Conservation (phyloP, 1,140 invertebrate genomes). For the Scaptomyza hsui region DNA sequence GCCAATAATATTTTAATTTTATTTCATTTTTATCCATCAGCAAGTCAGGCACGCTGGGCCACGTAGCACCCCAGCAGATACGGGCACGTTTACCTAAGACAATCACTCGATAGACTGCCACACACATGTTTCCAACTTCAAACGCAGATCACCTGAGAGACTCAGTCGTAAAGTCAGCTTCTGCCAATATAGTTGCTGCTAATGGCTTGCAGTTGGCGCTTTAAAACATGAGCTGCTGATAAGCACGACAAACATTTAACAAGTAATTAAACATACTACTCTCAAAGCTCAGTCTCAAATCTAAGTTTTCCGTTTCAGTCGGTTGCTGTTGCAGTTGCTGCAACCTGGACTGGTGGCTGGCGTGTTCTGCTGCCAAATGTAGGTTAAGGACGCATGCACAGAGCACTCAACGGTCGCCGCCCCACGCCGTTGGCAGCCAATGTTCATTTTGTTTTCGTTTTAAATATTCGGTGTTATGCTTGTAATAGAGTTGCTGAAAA, state of each 20-base stretch:
- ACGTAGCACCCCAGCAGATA: conserved; percentile 28
- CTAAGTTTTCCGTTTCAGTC: conserved; percentile 11
- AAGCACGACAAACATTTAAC: conserved; percentile 79
- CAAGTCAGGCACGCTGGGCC: conserved; percentile 25
- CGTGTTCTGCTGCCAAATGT: conserved; percentile 47
- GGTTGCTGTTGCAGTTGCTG: neutral
- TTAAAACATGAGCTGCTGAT: conserved; percentile 62
- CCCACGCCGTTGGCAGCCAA: conserved; percentile 64
- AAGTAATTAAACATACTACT: conserved; percentile 77
- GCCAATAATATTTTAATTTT: conserved; percentile 80
- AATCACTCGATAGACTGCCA: conserved; percentile 58
- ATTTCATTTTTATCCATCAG: conserved; percentile 43
- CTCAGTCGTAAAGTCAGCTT: neutral
- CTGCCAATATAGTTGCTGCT: conserved; percentile 26
- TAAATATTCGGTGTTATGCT: conserved; percentile 54
- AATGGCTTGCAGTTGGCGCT: conserved; percentile 56
- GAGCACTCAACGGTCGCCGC: conserved; percentile 63
- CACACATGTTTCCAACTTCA: conserved; percentile 34
- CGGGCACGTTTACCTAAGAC: conserved; percentile 60
- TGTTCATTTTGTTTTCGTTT: conserved; percentile 65
- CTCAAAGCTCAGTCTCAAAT: conserved; percentile 50
- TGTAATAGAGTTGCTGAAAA: conserved; percentile 80
- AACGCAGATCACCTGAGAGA: conserved; percentile 53
- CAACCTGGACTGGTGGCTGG: conserved; percentile 26
- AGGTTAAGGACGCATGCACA: conserved; percentile 73